These are phyloP conservation scores for Lymantria monacha DNA, from an alignment of 2,888 invertebrate genomes.

Conservation along the genomic window DNA sequence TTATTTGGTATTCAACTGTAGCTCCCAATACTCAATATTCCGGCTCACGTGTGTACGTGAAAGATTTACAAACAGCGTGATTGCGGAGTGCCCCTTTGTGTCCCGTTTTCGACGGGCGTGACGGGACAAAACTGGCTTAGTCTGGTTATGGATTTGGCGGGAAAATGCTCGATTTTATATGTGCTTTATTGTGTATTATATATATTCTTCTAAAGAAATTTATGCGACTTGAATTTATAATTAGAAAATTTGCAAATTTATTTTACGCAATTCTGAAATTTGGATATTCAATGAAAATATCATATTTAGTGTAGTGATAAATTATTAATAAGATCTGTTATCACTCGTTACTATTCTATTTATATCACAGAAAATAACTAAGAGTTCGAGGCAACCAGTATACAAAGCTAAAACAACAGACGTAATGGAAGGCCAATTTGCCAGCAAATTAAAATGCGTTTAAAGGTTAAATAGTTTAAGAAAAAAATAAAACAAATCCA, in stretches of 20 bases:
- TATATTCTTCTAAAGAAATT: neutral
- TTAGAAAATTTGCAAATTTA: neutral
- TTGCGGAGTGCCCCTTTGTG: slow-evolving; percentile 42
- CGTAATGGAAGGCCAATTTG: too few relatives aligned
- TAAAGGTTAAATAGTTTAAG: too few relatives aligned
- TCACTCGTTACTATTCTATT: too few relatives aligned
- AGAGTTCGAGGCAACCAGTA: too few relatives aligned
- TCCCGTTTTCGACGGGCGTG: slow-evolving; percentile 35
- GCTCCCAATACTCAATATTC: slow-evolving; percentile 43
- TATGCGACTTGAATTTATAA: neutral
- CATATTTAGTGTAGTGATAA: too few relatives aligned
- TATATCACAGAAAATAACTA: too few relatives aligned
- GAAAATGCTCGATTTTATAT: slow-evolving; percentile 15
- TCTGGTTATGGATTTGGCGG: slow-evolving; percentile 24
- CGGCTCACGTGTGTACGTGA: slow-evolving; percentile 38
- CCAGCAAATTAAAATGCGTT: too few relatives aligned
- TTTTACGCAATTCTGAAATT: neutral
- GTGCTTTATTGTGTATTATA: neutral
- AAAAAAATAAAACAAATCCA: too few relatives aligned
- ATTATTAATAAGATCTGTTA: too few relatives aligned
- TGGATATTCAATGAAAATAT: neutral
- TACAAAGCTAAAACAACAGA: too few relatives aligned
- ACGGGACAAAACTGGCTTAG: slow-evolving; percentile 35
- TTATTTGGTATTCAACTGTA: slow-evolving; percentile 49
- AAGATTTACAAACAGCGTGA: slow-evolving; percentile 43